These are phyloP conservation scores for Agrypnus murinus DNA, from an alignment of 2,888 invertebrate genomes.

Conservation along the genomic window DNA sequence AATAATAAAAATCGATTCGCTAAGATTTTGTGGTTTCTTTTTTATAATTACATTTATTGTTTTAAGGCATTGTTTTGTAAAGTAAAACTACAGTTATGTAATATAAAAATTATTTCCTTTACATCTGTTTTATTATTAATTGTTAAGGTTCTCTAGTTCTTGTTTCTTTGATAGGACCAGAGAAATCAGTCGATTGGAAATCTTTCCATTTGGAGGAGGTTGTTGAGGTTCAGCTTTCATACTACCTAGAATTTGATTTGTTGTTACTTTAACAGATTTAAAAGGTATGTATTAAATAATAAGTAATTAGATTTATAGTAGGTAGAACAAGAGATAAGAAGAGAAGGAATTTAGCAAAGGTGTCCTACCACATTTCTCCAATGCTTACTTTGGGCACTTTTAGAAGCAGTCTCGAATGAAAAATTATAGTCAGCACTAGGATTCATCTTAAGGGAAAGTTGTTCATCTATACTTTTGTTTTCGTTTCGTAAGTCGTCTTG, in stretches of 20 bases:
- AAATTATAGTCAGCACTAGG: constrained; percentile 68
- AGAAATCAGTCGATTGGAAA: neutral
- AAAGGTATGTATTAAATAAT: no score
- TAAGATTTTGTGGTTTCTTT: constrained; percentile 4
- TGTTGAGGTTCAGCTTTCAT: constrained; percentile 58
- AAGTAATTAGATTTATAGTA: no score
- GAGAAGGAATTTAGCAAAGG: no score
- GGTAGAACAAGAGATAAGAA: no score
- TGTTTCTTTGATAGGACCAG: neutral
- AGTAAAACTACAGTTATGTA: constrained; percentile 37
- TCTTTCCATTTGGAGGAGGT: constrained; percentile 39
- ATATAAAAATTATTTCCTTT: constrained; percentile 44
- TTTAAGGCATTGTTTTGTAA: constrained; percentile 42
- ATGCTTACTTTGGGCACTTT: constrained; percentile 29
- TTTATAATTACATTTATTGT: constrained; percentile 2
- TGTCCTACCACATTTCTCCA: constrained; percentile 1
- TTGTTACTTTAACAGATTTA: no score
- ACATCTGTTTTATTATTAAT: constrained; percentile 8
- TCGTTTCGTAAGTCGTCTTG: constrained; percentile 78
- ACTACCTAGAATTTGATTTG: no score
- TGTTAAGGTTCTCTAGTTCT: neutral
- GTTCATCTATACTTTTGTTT: constrained; percentile 68
- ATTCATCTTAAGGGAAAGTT: constrained; percentile 42
- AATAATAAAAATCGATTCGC: neutral
- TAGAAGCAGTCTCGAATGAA: constrained; percentile 72